Evolutionary conservation across 2,888 invertebrate species (phyloP).

Genomic region (Tribolium freemani): DNA sequence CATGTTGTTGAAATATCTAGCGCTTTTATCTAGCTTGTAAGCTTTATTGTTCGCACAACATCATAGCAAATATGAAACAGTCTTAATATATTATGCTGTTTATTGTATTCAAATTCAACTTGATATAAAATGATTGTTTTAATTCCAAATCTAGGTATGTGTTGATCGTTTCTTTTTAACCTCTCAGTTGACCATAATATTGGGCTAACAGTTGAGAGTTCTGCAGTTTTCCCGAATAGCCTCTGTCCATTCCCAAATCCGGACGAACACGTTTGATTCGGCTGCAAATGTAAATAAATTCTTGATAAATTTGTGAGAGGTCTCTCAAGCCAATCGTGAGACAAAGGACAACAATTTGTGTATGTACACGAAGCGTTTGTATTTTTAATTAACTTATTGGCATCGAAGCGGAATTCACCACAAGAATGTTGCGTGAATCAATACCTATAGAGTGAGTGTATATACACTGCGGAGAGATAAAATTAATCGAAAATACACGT

Average conservation of each 20-base stretch:
- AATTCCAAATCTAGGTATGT: not conserved
- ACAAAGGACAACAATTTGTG: not conserved
- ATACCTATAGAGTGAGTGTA: not conserved
- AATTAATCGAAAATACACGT: slow-evolving; percentile 12
- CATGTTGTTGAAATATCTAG: slow-evolving; percentile 8
- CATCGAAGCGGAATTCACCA: not conserved
- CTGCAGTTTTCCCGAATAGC: slow-evolving; percentile 43
- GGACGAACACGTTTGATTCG: slow-evolving; percentile 33
- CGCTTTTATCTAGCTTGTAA: slow-evolving; percentile 19
- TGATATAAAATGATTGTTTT: slow-evolving; percentile 17
- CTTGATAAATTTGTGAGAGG: slow-evolving; percentile 24
- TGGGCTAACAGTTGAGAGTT: slow-evolving; percentile 42
- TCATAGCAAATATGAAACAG: slow-evolving; percentile 16
- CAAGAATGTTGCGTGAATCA: slow-evolving; percentile 13
- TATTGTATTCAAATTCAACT: slow-evolving; percentile 18
- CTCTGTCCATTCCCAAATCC: slow-evolving; percentile 44
- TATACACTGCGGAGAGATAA: slow-evolving; percentile 11
- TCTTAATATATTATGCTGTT: slow-evolving; percentile 17
- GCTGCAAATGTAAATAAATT: slow-evolving; percentile 32
- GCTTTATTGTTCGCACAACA: slow-evolving; percentile 24
- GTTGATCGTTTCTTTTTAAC: slow-evolving; percentile 8
- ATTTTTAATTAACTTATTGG: not conserved
- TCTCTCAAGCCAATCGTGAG: not conserved
- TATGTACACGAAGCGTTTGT: not conserved
- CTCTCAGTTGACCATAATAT: slow-evolving; percentile 42